Base-by-base conservation (phyloP, 2,797 vertebrate species). In the Lemur catta region DNA sequence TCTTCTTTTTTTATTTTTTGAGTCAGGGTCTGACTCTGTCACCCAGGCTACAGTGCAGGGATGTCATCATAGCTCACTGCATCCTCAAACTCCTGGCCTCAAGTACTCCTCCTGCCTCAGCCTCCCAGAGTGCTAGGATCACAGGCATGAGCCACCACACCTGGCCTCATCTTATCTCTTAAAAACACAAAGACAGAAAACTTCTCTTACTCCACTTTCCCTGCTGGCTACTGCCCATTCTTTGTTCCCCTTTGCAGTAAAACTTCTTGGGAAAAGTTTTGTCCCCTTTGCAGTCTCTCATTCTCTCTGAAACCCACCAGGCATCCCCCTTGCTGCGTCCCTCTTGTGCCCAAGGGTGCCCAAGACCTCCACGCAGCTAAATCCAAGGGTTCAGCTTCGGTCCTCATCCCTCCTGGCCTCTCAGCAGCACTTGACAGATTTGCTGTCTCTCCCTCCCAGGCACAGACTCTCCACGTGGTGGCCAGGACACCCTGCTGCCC, bases 391-490 rank as follows among this genome's bases (percentile, higher is more conserved):
- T 15, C 14, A 7, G 38, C 35, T 38, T 63, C 6, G 4, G 71
- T 13, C 24, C 11, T 79, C 18, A 6, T 30, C 24, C 61, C 57
- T 50, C 41, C 8, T 7, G 17, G 17, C 57, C 35, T 81, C 48
- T 24, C 12, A 15, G 65, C 28, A 74, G 50, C 74, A 46, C 33
- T 3, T 9, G 18, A 28, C 33, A 67, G 35, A 20, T 17, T n/a
- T 43, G 8, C 2, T 18, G 0, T 9, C 4, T 2, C 57, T 30
- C 13, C 59, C 52, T 10, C 6, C 20, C 4, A 26, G 52, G 18
- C 26, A 15, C 11, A 30, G 33, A 35, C 12, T 55, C 57, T 33
- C 7, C 7, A 7, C 43, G 9, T 14, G 12, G 2, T 67, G 63
- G 4, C 28, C 11, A 3, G 57, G 26, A 20, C 17, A 35, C 12